phyloP scores from a whole-genome alignment of 2,113 vertebrate genomes.

The Anguilla japonica region DNA sequence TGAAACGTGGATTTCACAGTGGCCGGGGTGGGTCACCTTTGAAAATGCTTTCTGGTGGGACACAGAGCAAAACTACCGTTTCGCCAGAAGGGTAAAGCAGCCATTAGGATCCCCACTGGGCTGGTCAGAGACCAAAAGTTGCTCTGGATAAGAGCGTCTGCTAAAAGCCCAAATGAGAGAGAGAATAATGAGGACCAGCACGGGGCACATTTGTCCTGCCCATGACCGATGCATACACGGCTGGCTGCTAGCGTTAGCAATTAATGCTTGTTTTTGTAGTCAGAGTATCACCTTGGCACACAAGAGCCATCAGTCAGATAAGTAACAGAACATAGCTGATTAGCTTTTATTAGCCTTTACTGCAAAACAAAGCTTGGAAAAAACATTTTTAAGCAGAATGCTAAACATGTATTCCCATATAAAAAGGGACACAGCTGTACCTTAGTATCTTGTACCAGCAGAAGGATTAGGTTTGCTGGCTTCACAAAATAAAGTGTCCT shows the following conservation, averaged over 20 bases:
- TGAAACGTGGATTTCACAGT: neutral
- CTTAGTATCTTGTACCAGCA: neutral
- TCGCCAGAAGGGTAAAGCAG: neutral
- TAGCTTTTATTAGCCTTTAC: neutral
- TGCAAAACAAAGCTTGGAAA: neutral
- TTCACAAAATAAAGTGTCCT: slow-evolving; percentile 1
- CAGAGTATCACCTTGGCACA: neutral
- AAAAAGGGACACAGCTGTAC: neutral
- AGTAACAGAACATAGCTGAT: neutral
- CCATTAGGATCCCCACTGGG: neutral
- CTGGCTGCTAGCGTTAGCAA: neutral
- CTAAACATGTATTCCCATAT: neutral
- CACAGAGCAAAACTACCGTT: neutral
- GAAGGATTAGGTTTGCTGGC: slow-evolving; percentile 28
- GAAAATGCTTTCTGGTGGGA: neutral
- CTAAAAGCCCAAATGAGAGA: too few species aligned
- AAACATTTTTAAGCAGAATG: neutral
- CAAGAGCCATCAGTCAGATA: neutral
- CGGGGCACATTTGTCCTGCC: too few species aligned
- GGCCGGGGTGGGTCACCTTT: neutral
- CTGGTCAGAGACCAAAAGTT: neutral
- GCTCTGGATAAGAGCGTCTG: neutral
- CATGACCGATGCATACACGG: neutral
- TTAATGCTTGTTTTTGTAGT: neutral
- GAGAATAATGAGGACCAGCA: too few species aligned